Conservation (phyloP, 1,140 invertebrate genomes). For the Diabrotica undecimpunctata region DNA sequence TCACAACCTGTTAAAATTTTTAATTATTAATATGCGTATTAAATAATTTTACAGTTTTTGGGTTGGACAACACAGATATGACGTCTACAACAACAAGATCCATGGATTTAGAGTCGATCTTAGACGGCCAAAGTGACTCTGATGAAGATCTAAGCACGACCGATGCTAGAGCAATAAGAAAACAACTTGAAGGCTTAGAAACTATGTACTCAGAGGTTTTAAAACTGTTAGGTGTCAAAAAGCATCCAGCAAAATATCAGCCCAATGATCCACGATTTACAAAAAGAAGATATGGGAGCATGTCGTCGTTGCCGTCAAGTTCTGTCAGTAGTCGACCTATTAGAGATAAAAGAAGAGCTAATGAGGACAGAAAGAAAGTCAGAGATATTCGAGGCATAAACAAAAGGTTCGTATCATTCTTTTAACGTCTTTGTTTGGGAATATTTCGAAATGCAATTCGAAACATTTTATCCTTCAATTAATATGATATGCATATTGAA, state of each 20-base stretch:
- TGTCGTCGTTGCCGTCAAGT: conserved; percentile 77
- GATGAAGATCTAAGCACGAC: conserved; percentile 74
- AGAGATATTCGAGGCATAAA: conserved; percentile 78
- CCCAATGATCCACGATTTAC: conserved; percentile 52
- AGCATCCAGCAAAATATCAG: conserved; percentile 52
- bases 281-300: conserved; percentile 66
- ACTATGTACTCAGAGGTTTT: conserved; percentile 76
- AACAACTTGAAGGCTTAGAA: conserved; percentile 82
- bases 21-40: too few species aligned
- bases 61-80: conserved; percentile 69
- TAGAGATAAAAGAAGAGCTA: conserved; percentile 58
- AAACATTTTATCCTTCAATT: too few species aligned
- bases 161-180: conserved; percentile 73
- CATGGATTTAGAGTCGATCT: conserved; percentile 76
- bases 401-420: conserved; percentile 47
- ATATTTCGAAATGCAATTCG: too few species aligned
- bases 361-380: conserved; percentile 69
- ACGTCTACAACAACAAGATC: conserved; percentile 72
- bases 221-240: conserved; percentile 70
- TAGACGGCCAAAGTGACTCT: conserved; percentile 64
- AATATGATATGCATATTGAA: too few species aligned
- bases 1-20: too few species aligned
- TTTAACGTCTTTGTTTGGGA: too few species aligned
- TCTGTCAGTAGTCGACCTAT: conserved; percentile 73
- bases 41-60: conserved; percentile 55